These are phyloP conservation scores for Acleris emargana DNA, from an alignment of 2,888 invertebrate genomes.

Conservation along the genomic window DNA sequence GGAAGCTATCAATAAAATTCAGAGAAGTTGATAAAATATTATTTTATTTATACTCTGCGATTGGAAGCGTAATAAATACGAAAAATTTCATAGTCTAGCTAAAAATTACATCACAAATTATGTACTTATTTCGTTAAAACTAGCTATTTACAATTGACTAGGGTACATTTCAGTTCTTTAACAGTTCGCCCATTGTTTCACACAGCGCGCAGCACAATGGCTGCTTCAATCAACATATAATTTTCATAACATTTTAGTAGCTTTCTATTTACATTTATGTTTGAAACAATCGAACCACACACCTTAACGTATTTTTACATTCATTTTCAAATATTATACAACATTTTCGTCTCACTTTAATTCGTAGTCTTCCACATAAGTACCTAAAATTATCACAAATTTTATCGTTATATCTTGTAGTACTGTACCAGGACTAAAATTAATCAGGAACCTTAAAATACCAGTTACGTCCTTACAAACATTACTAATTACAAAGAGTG, in stretches of 20 bases:
- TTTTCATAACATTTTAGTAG: slow-evolving; percentile 24
- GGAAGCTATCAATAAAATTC: slow-evolving; percentile 55
- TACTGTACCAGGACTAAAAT: slow-evolving; percentile 49
- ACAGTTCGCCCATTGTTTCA: slow-evolving; percentile 51
- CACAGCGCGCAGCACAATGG: slow-evolving; percentile 7
- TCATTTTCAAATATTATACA: slow-evolving; percentile 51
- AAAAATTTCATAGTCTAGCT: slow-evolving; percentile 76
- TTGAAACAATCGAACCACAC: slow-evolving; percentile 29
- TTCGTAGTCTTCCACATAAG: slow-evolving; percentile 61
- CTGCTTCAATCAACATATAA: slow-evolving; percentile 11
- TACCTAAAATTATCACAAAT: slow-evolving; percentile 80
- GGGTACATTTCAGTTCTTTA: slow-evolving; percentile 83
- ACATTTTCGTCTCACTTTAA: slow-evolving; percentile 53
- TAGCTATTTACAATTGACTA: slow-evolving; percentile 82
- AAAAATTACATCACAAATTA: slow-evolving; percentile 82
- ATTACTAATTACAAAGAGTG: slow-evolving; percentile 45
- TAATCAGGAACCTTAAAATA: slow-evolving; percentile 71
- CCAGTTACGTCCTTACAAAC: slow-evolving; percentile 50
- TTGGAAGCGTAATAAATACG: slow-evolving; percentile 84
- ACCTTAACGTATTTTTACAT: slow-evolving; percentile 48
- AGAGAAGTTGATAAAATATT: slow-evolving; percentile 77
- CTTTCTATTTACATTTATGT: slow-evolving; percentile 27
- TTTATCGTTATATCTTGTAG: slow-evolving; percentile 51
- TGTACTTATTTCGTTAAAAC: slow-evolving; percentile 65
- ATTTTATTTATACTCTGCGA: slow-evolving; percentile 81